phyloP scores from a whole-genome alignment of 2,888 invertebrate genomes.

The Cataglyphis altisquamis region DNA sequence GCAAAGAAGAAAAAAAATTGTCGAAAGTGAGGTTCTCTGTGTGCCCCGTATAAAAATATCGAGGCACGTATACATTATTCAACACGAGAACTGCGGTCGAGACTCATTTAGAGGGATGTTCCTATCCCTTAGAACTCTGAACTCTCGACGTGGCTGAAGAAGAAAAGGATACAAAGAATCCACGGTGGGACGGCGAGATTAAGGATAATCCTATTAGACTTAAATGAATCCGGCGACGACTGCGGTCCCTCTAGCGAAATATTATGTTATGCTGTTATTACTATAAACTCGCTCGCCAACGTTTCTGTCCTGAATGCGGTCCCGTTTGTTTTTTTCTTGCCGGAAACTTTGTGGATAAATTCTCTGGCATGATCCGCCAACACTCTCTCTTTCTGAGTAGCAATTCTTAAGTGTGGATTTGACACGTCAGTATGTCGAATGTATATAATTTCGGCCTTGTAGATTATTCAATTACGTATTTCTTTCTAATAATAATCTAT shows the following conservation, averaged over 20 bases:
- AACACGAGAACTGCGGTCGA: conserved; percentile 60
- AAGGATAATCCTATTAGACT: conserved; percentile 84
- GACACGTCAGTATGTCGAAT: background rate
- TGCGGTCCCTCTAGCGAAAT: conserved; percentile 80
- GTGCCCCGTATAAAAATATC: conserved; percentile 68
- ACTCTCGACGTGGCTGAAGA: conserved; percentile 58
- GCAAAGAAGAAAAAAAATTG: conserved; percentile 54
- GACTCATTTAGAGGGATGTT: conserved; percentile 71
- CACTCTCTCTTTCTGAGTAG: background rate
- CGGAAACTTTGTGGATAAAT: conserved; percentile 44
- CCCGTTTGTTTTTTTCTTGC: conserved; percentile 22
- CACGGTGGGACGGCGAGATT: conserved; percentile 79
- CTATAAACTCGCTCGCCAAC: conserved; percentile 74
- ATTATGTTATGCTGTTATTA: conserved; percentile 80
- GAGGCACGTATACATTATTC: conserved; percentile 76
- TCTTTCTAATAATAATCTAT: background rate
- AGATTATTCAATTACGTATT: background rate
- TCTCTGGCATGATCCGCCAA: conserved; percentile 5
- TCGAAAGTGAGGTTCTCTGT: conserved; percentile 26
- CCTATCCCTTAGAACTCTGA: conserved; percentile 51
- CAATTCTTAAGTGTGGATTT: background rate
- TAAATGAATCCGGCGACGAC: conserved; percentile 82
- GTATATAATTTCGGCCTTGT: background rate
- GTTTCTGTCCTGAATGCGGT: conserved; percentile 33
- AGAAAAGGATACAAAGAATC: conserved; percentile 67